Evolutionary conservation across 2,797 vertebrate genomes (phyloP).

Genomic region (Pogoniulus pusillus): DNA sequence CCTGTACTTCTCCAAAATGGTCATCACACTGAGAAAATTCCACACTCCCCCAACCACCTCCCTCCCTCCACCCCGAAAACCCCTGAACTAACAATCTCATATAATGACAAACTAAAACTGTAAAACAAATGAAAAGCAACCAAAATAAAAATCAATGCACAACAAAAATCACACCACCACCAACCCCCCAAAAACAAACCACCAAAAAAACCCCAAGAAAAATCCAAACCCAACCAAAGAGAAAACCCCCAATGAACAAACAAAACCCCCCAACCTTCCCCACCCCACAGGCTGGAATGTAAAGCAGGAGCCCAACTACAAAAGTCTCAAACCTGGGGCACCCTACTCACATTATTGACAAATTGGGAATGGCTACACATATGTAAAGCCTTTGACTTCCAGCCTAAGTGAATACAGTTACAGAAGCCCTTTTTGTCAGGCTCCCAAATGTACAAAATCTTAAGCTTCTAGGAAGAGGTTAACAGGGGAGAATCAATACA

Average conservation of each 20-base stretch:
- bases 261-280: too few relatives aligned
- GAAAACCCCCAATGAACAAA: too few relatives aligned
- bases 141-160: too few relatives aligned
- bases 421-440: background rate
- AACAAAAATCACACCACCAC: too few relatives aligned
- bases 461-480: conserved; percentile 26
- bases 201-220: background rate
- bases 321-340: background rate
- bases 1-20: background rate
- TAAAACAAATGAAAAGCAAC: too few relatives aligned
- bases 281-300: too few relatives aligned
- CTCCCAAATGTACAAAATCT: conserved; percentile 12
- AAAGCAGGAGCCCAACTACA: background rate
- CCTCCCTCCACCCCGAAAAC: too few relatives aligned
- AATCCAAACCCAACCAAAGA: background rate
- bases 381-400: background rate
- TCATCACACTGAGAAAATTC: background rate
- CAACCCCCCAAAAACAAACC: too few relatives aligned
- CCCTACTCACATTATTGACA: background rate
- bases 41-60: background rate
- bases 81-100: too few relatives aligned
- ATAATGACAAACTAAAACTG: background rate
- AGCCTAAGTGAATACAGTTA: background rate
- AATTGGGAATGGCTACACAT: background rate
- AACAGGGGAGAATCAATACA: conserved; percentile 16